Percentiles rank a stretch among this genome's conserved stretches.
These are phyloP conservation scores for Sminthurides aquaticus DNA, from an alignment of 2,888 invertebrate genomes.

Conservation along the genomic window DNA sequence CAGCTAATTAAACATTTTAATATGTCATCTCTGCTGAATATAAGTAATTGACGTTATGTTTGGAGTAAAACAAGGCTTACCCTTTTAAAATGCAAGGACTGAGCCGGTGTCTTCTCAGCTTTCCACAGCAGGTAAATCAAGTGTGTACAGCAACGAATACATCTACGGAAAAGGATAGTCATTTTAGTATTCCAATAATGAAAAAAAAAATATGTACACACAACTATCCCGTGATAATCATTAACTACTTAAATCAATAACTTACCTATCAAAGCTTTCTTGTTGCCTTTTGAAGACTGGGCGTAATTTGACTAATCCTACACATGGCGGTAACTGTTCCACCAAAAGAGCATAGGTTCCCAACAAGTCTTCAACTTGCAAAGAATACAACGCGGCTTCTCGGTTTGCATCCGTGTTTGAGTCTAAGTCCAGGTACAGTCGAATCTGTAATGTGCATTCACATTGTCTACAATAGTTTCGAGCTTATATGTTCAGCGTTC, in stretches of 20 bases:
- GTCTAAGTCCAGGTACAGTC: slow-evolving; percentile 42
- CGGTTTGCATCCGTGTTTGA: slow-evolving; percentile 33
- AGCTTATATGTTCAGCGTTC: too few species aligned
- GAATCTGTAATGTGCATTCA: slow-evolving; percentile 33
- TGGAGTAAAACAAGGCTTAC: too few species aligned
- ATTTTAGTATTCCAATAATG: background rate
- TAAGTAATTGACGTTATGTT: too few species aligned
- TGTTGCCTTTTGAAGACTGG: slow-evolving; percentile 70
- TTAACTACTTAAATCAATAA: too few species aligned
- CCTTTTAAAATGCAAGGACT: slow-evolving; percentile 34
- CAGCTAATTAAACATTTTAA: too few species aligned
- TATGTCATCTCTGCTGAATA: too few species aligned
- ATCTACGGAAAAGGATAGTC: slow-evolving; percentile 22
- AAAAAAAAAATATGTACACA: background rate
- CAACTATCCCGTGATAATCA: background rate
- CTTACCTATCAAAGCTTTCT: slow-evolving; percentile 69
- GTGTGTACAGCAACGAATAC: slow-evolving; percentile 68
- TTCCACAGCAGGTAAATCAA: slow-evolving; percentile 63
- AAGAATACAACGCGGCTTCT: slow-evolving; percentile 28
- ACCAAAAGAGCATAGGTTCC: slow-evolving; percentile 63
- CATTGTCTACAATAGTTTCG: too few species aligned
- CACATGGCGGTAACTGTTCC: slow-evolving; percentile 54
- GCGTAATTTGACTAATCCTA: slow-evolving; percentile 51
- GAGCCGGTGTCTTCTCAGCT: slow-evolving; percentile 48
- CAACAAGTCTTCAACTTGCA: slow-evolving; percentile 57